Evolutionary conservation across 1,140 invertebrate species (phyloP), one percentile per base, ranked within the genome.

Genomic region (Laupala kohalensis): DNA sequence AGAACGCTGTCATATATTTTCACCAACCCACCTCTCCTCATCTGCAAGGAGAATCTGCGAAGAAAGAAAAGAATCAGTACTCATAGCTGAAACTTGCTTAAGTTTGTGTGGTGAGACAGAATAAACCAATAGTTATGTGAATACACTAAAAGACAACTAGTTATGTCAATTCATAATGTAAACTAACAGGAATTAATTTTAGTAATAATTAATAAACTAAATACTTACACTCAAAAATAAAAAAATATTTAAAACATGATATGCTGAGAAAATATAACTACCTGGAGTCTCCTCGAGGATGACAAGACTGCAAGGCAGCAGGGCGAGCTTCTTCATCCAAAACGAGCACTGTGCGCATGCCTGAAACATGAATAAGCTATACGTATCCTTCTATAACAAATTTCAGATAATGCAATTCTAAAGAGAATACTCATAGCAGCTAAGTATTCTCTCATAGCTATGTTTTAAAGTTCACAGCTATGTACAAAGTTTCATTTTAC

Each of bases 1-100:
- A 95, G 82, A 53, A 92, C 92, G 62, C 92, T 92, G 77, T 95
- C 94, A 82, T 95, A 93, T 23, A 96, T 91, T 82, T 93, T 93
- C 70, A 96, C 90, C 66, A 96, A 83, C 12, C 92, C 92, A 28
- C 94, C 94, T 27, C 90, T 86, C 75, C 90, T 86, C 75, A 91
- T 91, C 81, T 94, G 90, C 63, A 96, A 82, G 63, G 90, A 92
- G 81, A 96, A 95, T 79, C 91, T 92, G 81, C n/a, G 85, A 84
- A 74, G 75, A 76, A 77, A 74, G 69, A 77, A 73, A 74, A 64
- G 70, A 25, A n/a, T 70, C 27, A 15, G 23, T 68, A 70, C 25
- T 37, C 27, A 62, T 62, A 62, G n/a, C 12, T 24, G 15, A 66
- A 66, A 15, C 15, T 66, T 66, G 6, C 26, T 15, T 63, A 63